A percentile compares a stretch with the other conserved stretches of the same genome.
Evolutionary conservation across 2,888 invertebrate species (phyloP).

Genomic region (Pachydiplax longipennis): DNA sequence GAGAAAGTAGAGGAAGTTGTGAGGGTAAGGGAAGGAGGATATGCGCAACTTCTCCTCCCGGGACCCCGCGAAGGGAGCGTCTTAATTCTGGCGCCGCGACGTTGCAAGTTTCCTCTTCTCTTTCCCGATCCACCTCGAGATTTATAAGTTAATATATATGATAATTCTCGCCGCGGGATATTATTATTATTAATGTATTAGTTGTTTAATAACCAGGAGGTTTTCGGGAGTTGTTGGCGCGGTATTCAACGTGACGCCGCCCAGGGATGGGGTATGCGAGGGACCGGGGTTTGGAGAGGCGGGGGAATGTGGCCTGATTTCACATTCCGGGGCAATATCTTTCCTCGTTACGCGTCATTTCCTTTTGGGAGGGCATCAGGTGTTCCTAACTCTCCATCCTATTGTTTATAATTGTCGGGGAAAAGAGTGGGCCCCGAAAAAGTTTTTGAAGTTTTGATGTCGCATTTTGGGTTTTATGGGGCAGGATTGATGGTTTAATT

Average conservation of each 20-base stretch:
- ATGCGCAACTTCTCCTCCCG: conserved; percentile 7
- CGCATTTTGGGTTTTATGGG: background rate
- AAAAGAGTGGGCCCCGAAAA: background rate
- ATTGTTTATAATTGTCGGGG: conserved; percentile 26
- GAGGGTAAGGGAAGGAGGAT: background rate
- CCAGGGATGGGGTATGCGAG: background rate
- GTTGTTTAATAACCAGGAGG: conserved; percentile 20
- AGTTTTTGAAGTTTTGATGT: background rate
- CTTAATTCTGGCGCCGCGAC: conserved; percentile 30
- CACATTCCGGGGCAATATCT: conserved; percentile 18
- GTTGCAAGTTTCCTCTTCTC: background rate
- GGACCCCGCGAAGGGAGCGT: background rate
- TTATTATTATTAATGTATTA: conserved; percentile 42
- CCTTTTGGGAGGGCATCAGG: conserved; percentile 14
- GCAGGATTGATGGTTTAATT: conserved; percentile 28
- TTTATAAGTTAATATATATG: conserved; percentile 44
- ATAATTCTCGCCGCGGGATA: conserved; percentile 41
- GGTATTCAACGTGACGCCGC: background rate
- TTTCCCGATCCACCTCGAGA: conserved; percentile 10
- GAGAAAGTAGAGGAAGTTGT: background rate
- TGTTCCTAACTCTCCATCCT: conserved; percentile 4
- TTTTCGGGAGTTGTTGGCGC: background rate
- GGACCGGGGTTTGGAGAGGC: background rate
- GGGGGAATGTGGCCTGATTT: conserved; percentile 1
- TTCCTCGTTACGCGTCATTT: background rate